These are phyloP conservation scores for Pipa parva DNA, from an alignment of 2,113 vertebrate genomes.

Conservation along the genomic window DNA sequence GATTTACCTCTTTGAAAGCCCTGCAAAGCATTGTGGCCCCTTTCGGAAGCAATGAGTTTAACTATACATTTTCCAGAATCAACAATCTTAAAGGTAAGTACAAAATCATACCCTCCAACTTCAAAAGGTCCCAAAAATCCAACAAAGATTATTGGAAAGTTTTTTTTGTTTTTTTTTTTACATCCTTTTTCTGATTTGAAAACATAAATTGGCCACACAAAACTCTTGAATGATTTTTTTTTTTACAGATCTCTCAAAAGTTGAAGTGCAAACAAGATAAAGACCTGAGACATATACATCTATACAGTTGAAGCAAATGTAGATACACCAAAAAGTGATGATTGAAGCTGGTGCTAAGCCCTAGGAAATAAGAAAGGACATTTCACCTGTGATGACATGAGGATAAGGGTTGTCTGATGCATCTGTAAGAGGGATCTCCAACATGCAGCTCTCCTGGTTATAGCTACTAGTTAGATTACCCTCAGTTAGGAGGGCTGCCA, in stretches of 20 bases:
- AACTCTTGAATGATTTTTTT: slow-evolving; percentile 26
- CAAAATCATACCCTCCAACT: neutral
- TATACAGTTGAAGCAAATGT: slow-evolving; percentile 30
- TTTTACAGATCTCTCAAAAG: slow-evolving; percentile 31
- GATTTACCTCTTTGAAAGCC: neutral
- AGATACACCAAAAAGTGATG: slow-evolving; percentile 24
- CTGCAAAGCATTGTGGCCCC: neutral
- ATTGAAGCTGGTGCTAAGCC: slow-evolving; percentile 27
- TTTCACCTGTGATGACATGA: slow-evolving; percentile 20
- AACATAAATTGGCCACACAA: slow-evolving; percentile 15
- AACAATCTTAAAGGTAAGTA: neutral
- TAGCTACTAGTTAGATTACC: neutral
- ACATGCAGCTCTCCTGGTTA: neutral
- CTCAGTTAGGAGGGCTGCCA: neutral
- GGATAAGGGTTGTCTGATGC: neutral
- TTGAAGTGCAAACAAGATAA: slow-evolving; percentile 40
- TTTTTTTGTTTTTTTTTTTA: neutral
- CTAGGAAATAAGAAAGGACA: slow-evolving; percentile 11
- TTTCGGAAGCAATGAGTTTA: neutral
- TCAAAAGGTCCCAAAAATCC: neutral
- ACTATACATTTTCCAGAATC: slow-evolving; percentile 4
- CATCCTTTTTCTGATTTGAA: slow-evolving; percentile 1
- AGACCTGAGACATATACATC: slow-evolving; percentile 41
- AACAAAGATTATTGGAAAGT: neutral
- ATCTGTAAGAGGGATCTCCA: neutral